Conservation (phyloP, 2,113 vertebrate species). For the Mirounga angustirostris region DNA sequence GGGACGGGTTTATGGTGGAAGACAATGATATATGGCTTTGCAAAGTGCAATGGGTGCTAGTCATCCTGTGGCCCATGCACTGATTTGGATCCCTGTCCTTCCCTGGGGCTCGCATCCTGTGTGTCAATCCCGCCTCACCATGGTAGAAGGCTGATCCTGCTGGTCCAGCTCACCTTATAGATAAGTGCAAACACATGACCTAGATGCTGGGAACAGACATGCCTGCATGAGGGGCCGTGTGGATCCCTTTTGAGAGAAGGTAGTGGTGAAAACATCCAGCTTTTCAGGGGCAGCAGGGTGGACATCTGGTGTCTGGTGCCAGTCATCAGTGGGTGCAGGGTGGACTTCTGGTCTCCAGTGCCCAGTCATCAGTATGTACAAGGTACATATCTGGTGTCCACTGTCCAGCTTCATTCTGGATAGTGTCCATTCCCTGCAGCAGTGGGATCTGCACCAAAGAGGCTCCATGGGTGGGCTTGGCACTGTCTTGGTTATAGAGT, state of each 20-base stretch:
- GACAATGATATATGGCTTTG: neutral
- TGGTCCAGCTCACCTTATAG: neutral
- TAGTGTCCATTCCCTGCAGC: neutral
- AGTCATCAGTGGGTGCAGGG: neutral
- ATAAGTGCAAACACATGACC: too few relatives aligned
- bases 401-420: neutral
- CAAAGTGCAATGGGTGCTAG: neutral
- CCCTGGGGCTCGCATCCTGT: neutral
- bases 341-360: neutral
- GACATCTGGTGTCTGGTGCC: neutral
- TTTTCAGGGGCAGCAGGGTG: neutral
- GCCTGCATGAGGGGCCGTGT: accelerated
- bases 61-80: neutral
- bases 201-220: neutral
- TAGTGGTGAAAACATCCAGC: neutral
- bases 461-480: neutral
- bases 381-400: neutral
- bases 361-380: accelerated
- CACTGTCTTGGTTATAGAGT: neutral
- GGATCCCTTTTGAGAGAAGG: neutral
- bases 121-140: accelerated
- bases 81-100: neutral
- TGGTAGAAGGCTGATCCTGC: neutral
- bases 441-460: neutral
- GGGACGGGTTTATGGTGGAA: neutral